These are phyloP conservation scores for Lepidothrix coronata DNA, from an alignment of 2,113 vertebrate genomes.

Conservation along the genomic window DNA sequence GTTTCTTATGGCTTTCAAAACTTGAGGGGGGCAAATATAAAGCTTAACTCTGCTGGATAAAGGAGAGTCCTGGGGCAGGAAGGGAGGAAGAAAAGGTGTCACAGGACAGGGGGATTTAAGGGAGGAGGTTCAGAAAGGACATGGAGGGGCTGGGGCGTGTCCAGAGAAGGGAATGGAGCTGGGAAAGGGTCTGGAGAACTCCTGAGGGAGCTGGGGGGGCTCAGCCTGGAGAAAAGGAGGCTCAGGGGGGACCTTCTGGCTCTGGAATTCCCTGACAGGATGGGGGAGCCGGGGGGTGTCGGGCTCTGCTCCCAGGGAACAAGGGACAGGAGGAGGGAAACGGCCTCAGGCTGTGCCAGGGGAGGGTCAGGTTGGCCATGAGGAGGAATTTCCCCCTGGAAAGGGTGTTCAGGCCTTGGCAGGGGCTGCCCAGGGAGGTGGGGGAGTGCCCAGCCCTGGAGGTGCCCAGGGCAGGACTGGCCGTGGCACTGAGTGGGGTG, in stretches of 20 bases:
- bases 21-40: not conserved
- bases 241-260: not conserved
- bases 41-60: not conserved
- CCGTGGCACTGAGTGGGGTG: rapidly evolving
- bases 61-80: too few relatives aligned
- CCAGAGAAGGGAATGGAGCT: not conserved
- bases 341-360: rapidly evolving
- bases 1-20: not conserved
- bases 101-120: not conserved
- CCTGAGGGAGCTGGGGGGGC: not conserved
- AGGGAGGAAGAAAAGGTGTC: not conserved
- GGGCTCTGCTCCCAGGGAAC: not conserved
- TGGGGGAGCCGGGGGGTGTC: not conserved
- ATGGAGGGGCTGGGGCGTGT: not conserved
- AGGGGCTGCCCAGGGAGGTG: not conserved
- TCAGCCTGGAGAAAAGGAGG: not conserved
- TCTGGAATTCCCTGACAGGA: not conserved
- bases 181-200: too few relatives aligned
- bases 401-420: not conserved
- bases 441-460: not conserved
- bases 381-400: not conserved
- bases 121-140: not conserved
- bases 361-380: not conserved
- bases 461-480: rapidly evolving
- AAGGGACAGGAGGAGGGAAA: not conserved